Evolutionary conservation across 2,797 vertebrate genomes (phyloP), one percentile per base, ranked within the genome.

Genomic region (Pangasius sanitwongsei): DNA sequence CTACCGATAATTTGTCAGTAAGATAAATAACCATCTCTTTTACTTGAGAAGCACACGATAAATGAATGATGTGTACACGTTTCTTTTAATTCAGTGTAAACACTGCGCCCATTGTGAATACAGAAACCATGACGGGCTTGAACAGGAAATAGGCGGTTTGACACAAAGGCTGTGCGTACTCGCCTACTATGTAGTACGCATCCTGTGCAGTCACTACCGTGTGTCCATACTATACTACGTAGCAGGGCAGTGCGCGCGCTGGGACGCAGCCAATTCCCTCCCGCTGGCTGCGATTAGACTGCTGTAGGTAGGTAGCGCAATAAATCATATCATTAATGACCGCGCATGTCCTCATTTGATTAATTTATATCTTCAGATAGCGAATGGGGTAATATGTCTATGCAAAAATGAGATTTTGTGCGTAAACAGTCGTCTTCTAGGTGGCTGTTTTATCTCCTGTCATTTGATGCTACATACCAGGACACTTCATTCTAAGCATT

Each of bases 401-500:
- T 44, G 57, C 8, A 37, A 48, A 37, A n/a, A 44, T 23, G 1
- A 16, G 69, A 57, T 85, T 87, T 78, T 74, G 25, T 82, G 86
- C 31, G 74, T 87, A 78, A 89, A 85, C 28, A 61, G 11, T 34
- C 57, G 48, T 50, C 37, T 59, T 87, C 65, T 41, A 81, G 61
- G 20, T 80, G 85, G 85, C 41, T 15, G 85, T 69, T 74, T 86
- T 63, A 72, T 55, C 84, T 89, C 75, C 41, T 86, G 57, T 74
- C 25, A 69, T 86, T 63, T 86, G 89, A 90, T 77, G 86, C 89
- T 90, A 72, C 89, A 87, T 85, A 70, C 87, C 59, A 50, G 86
- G 86, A 85, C 83, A 31, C 83, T 78, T 90, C 63, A 90, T 90
- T 90, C 89, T 87, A 61, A 77, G 86, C 86, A 37, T 85, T 77